Evolutionary conservation across 1,140 invertebrate species (phyloP).

Genomic region (Drosophila parvula): DNA sequence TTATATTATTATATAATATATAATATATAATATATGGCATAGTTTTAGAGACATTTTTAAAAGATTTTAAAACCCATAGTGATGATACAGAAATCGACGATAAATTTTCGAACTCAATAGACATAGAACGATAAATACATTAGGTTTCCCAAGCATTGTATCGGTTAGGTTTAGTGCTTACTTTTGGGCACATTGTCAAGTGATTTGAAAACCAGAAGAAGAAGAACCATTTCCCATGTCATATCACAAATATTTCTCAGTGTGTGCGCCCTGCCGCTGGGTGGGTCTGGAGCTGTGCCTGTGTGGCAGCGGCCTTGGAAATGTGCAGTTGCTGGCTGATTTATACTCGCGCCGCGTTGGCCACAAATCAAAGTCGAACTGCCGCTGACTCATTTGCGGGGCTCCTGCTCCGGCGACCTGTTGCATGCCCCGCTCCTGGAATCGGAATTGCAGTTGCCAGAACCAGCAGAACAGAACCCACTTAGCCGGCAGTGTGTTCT

Average conservation of each 20-base stretch:
- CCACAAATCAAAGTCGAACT: constrained; percentile 75
- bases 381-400: constrained; percentile 54
- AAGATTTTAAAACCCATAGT: background rate
- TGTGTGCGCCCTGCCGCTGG: constrained; percentile 9
- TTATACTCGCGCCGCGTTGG: constrained; percentile 49
- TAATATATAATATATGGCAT: too few species aligned
- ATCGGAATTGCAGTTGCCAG: constrained; percentile 7
- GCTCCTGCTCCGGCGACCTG: constrained; percentile 45
- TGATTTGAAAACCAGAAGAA: background rate
- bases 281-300: constrained; percentile 27
- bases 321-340: constrained; percentile 62
- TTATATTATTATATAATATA: too few species aligned
- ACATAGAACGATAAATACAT: too few species aligned
- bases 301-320: constrained; percentile 60
- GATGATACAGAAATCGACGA: background rate
- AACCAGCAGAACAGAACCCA: background rate
- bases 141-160: too few species aligned
- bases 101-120: too few species aligned
- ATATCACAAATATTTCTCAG: constrained; percentile 6
- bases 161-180: background rate
- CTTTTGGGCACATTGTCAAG: background rate
- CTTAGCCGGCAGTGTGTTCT: constrained; percentile 25
- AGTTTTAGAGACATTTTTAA: background rate
- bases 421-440: constrained; percentile 43
- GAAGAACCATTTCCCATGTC: background rate